Evolutionary conservation across 2,113 vertebrate genomes (phyloP), one percentile per base, ranked within the genome.

Genomic region (Cyprinodon brontotheroides): DNA sequence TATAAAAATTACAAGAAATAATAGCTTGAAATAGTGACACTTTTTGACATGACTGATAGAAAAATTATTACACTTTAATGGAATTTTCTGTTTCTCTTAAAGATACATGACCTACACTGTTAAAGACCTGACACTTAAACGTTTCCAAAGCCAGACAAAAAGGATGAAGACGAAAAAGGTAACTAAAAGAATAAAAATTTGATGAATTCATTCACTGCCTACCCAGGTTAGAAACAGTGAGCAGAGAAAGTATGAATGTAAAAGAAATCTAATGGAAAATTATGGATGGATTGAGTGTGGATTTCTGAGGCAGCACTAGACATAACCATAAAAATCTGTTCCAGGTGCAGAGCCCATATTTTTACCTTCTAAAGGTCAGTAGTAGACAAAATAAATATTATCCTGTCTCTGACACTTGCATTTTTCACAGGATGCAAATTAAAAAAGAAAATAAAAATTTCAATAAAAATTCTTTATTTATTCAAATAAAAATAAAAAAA

Each of bases 191-290:
- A 63, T 60, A 36, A 47, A 74, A 66, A 74, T 76, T 70, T 79
- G 80, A 68, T 71, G 83, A 91, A 84, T 82, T 79, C n/a, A 89
- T 79, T 85, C 65, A 74, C 74, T 68, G 62, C 64, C 75, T 66
- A 73, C 69, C 62, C 85, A 70, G 12, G 78, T 72, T 81, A 76
- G 3, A 66, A 6, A 47, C 62, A 62, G 63, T 47, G 76, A 80
- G 80, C 82, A 77, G 66, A 40, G 20, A 75, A 45, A 70, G 81
- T 67, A 81, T 82, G 79, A 89, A 86, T 77, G 83, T 71, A 89
- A 75, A 73, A 75, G 77, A 78, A 78, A 76, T 76, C 81, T 86
- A 85, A 91, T 84, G 81, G 87, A 91, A 92, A 89, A 86, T 79
- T 72, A 78, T 85, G 65, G 41, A 70, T 75, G 57, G 70, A 74